phyloP scores from a whole-genome alignment of 2,888 invertebrate genomes.

The Lithophane leautieri region DNA sequence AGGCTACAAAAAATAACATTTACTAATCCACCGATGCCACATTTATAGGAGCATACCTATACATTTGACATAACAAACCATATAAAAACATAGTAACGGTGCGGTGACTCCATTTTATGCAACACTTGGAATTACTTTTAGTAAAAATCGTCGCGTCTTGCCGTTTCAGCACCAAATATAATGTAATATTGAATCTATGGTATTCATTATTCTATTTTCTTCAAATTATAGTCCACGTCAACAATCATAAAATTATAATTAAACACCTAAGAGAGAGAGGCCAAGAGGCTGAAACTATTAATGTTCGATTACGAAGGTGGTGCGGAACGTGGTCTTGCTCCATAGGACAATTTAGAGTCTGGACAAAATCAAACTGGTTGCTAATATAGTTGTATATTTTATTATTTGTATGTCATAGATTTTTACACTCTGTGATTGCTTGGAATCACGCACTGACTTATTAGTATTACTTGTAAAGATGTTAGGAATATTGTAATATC shows the following conservation, averaged over 20 bases:
- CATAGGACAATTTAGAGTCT: too few species aligned
- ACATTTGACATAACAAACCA: not conserved
- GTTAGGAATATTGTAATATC: too few species aligned
- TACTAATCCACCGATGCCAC: not conserved
- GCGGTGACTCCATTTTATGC: not conserved
- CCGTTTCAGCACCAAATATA: not conserved
- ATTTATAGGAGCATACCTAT: not conserved
- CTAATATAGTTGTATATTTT: too few species aligned
- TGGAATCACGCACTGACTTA: too few species aligned
- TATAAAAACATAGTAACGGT: not conserved
- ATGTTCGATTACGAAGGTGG: not conserved
- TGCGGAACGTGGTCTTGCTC: too few species aligned
- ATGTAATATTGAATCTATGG: not conserved
- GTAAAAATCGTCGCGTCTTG: not conserved
- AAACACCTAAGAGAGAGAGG: not conserved
- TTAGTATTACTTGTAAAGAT: too few species aligned
- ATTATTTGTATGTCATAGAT: too few species aligned
- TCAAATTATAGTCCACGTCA: not conserved
- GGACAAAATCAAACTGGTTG: too few species aligned
- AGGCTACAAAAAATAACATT: not conserved
- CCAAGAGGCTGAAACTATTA: not conserved
- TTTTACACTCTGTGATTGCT: too few species aligned
- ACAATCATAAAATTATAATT: not conserved
- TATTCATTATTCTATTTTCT: not conserved
- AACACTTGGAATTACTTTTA: not conserved